Evolutionary conservation across 1,140 invertebrate species (phyloP), one percentile per base, ranked within the genome.

Genomic region (Archivesica marissinica): DNA sequence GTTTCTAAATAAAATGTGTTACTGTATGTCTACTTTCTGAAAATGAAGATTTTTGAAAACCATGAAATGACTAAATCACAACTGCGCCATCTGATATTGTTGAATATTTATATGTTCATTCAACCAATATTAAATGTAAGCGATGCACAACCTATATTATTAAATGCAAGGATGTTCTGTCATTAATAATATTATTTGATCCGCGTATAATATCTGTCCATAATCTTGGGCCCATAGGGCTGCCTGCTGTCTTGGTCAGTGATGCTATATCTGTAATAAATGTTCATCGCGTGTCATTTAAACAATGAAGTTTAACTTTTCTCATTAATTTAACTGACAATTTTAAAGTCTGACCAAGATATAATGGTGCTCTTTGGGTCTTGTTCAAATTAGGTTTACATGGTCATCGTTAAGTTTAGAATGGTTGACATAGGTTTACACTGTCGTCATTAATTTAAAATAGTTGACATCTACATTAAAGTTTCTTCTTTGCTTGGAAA

Each of bases 321-420:
- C 33, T 38, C 33, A 39, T 70, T 39, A 70, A 39, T 44, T 44
- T 44, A 3, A 25, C 13, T 70, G 66, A 70, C 66, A 70, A 70
- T 70, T 44, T 44, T 44, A 70, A 70, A 70, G 38, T 70, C 17
- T 25, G 7, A 23, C 9, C 30, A n/a, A 75, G 72, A 75, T 50
- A 75, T 25, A 4, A 4, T 44, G 41, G 33, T 54, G 47, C 72
- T 35, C 25, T 33, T 13, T 4, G 20, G 33, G 72, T 56, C 72
- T 52, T 75, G 72, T 75, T 75, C 72, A 75, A 75, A 75, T 75
- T 75, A 75, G 72, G 28, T 52, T 1, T 35, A 72, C 68, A 50
- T 35, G 25, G 25, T 35, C 35, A 39, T 75, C 72, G 54, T 75
- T 75, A 75, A 75, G 52, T 75, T 75, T 41, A n/a, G 41, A 70